Base-by-base conservation (phyloP, 2,113 vertebrate species). In the Antechinus flavipes region DNA sequence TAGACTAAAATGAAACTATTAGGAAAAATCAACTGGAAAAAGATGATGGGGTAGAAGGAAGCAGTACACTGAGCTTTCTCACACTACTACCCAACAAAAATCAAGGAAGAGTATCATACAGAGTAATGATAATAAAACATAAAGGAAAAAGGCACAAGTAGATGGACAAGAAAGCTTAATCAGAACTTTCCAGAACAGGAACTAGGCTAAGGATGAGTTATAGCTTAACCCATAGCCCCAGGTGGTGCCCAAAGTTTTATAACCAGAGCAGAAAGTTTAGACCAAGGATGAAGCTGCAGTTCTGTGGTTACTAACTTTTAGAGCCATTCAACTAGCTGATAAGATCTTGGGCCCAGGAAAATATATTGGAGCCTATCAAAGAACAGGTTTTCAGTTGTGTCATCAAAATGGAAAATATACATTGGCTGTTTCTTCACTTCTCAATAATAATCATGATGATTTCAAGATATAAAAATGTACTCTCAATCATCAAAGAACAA, bases 401-500 rank as follows among this genome's bases (percentile, higher is more conserved):
- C 58, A 35, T 35, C 3, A 0, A 35, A 68, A 68, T 68, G 11
- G 30, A 68, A 68, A 68, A 14, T 30, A 68, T 35, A 68, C 11
- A 16, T 68, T 30, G 35, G 11, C 58, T 68, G 11, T 35, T 68
- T 68, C 58, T 35, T 68, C 58, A 35, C 30, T 12, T 56, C 27
- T 54, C 76, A 95, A 47, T 76, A 24, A 94, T 25, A 68, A 91
- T 19, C 27, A 9, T 35, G 0, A 91, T 90, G 54, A 27, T 30
- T 30, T 61, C 46, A 94, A 54, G 22, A 93, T 27, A 24, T 90
- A 24, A 11, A 90, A 84, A 24, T 68, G 42, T 58, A 22, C 91
- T 92, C 10, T 68, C 92, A 93, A 22, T 68, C 61, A 90, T 95
- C 90, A 91, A 92, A 89, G 54, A 95, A 56, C 89, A 47, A 68